These are phyloP conservation scores for Ursus arctos DNA, from an alignment of 2,113 vertebrate genomes.

Conservation along the genomic window DNA sequence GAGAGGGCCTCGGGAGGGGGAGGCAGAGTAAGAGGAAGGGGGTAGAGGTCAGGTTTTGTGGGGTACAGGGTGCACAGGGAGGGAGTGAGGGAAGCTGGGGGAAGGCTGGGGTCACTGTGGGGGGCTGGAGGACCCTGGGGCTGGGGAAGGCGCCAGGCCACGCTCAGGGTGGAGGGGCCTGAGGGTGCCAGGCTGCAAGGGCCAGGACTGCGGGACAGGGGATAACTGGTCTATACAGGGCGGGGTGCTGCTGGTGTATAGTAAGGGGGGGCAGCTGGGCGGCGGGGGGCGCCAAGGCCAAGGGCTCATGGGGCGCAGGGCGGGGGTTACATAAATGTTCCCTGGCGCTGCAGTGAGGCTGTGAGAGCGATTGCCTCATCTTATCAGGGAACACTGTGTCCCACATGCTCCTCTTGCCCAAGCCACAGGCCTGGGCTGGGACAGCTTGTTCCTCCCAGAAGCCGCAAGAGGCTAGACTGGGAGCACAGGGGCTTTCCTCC, in stretches of 20 bases:
- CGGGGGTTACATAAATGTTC: constrained; percentile 83
- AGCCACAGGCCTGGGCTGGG: constrained; percentile 57
- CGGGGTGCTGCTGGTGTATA: neutral
- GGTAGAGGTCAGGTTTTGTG: neutral
- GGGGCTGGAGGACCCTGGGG: neutral
- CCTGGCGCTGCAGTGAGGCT: constrained; percentile 77
- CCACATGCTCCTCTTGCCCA: constrained; percentile 61
- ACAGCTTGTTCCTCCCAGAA: constrained; percentile 49
- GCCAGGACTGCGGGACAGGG: neutral
- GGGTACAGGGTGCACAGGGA: neutral
- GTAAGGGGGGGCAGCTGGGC: neutral
- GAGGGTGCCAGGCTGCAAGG: neutral
- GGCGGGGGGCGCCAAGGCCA: neutral
- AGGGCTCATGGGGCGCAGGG: neutral
- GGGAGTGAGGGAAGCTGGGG: neutral
- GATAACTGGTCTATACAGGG: no score
- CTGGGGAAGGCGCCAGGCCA: no score
- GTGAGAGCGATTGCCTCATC: constrained; percentile 73
- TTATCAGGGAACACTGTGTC: constrained; percentile 77
- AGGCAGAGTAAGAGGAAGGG: neutral
- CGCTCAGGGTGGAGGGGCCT: neutral
- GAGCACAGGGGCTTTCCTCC: neutral
- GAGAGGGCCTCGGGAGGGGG: neutral
- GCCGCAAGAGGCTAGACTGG: neutral
- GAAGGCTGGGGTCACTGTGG: neutral